Percentiles rank a stretch among this genome's conserved stretches.
Conservation (phyloP, 2,113 vertebrate genomes). For the Bambusicola thoracicus region DNA sequence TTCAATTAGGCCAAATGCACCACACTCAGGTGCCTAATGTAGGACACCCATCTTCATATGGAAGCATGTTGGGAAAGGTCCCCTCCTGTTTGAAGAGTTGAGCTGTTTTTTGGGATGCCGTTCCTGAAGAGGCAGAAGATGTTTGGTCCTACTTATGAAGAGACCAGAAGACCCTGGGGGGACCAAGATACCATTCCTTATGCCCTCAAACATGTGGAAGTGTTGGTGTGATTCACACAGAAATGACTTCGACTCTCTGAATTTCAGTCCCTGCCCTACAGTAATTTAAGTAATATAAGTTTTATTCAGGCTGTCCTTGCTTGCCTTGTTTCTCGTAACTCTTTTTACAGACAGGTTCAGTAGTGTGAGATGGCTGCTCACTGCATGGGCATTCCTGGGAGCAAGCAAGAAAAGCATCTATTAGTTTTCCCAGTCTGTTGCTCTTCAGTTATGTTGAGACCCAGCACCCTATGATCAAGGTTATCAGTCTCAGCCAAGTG, state of each 20-base stretch:
- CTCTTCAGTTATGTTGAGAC: not conserved
- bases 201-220: not conserved
- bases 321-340: not conserved
- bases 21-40: not conserved
- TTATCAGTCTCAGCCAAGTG: not conserved
- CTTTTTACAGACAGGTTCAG: not conserved
- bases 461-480: not conserved
- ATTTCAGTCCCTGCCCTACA: not conserved
- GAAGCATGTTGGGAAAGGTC: not conserved
- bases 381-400: not conserved
- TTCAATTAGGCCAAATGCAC: not conserved
- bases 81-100: accelerated
- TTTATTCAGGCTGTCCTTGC: not conserved
- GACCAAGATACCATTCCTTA: not conserved
- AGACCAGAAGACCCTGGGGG: not conserved
- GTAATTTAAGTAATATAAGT: not conserved
- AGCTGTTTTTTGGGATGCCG: not conserved
- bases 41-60: not conserved
- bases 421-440: not conserved
- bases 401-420: not conserved
- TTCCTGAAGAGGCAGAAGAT: not conserved
- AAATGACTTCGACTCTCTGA: not conserved
- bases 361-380: not conserved
- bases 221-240: not conserved
- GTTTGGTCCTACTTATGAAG: not conserved